Percentiles rank a stretch among this genome's conserved stretches.
Evolutionary conservation across 2,888 invertebrate genomes (phyloP).

Genomic region (Cephus sareptanus): DNA sequence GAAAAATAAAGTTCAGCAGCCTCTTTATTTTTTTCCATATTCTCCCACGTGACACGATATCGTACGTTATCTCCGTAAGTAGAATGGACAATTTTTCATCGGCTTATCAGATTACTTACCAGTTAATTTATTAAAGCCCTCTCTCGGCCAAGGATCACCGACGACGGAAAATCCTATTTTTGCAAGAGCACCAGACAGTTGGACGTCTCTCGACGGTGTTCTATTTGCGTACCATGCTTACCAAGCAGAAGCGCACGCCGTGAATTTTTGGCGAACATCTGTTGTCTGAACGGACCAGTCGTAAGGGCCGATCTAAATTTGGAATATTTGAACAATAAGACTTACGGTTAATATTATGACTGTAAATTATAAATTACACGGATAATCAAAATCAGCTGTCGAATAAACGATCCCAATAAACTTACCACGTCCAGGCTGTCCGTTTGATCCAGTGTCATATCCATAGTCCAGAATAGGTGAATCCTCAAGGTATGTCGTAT

Average conservation of each 20-base stretch:
- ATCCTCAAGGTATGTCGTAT: background rate
- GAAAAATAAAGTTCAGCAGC: background rate
- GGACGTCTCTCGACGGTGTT: slow-evolving; percentile 51
- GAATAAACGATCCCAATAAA: background rate
- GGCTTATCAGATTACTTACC: background rate
- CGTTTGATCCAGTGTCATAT: background rate
- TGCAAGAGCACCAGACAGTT: slow-evolving; percentile 60
- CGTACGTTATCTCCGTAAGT: background rate
- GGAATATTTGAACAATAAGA: slow-evolving; percentile 9
- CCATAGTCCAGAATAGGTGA: background rate
- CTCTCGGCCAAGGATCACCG: background rate
- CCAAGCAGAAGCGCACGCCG: slow-evolving; percentile 19
- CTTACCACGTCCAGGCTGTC: background rate
- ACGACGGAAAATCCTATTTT: slow-evolving; percentile 54
- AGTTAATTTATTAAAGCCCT: background rate
- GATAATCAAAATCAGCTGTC: background rate
- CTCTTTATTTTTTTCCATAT: background rate
- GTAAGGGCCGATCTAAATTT: slow-evolving; percentile 1
- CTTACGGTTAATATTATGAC: background rate
- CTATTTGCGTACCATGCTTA: slow-evolving; percentile 42
- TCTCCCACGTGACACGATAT: background rate
- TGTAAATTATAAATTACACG: background rate
- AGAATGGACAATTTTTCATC: background rate
- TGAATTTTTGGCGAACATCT: slow-evolving; percentile 35
- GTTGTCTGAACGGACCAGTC: slow-evolving; percentile 20